Evolutionary conservation across 2,113 vertebrate genomes (phyloP), one percentile per base, ranked within the genome.

Genomic region (Otolemur garnettii): DNA sequence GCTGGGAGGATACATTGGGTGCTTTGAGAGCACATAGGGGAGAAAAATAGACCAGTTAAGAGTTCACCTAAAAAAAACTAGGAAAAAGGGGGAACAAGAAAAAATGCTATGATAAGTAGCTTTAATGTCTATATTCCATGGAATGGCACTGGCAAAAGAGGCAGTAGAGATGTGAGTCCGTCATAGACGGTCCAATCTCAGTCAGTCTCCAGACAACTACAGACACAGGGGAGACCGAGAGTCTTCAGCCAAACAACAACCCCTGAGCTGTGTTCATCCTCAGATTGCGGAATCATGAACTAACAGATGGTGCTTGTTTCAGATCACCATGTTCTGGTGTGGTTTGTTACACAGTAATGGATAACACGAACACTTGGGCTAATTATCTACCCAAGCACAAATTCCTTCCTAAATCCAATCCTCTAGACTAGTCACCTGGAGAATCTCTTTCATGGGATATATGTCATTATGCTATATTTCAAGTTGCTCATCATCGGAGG

Each of bases 281-380:
- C 26, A 19, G 38, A 45, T 19, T 91, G 55, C 33, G 83, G 87
- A 68, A 80, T 68, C 28, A 21, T 0, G 28, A 24, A 15, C 59
- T 30, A 62, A 68, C 28, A 90, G n/a, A 33, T 35, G 28, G 66
- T 7, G 14, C 18, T n/a, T 50, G 24, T 66, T 82, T 93, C 78
- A 45, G 4, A 86, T 71, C 26, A 15, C n/a, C 22, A 0, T 66
- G 59, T 79, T 84, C 64, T 4, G 2, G 9, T 42, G 42, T 60
- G 14, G 35, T 42, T 78, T 96, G 35, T 57, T 89, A 83, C 45
- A 94, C 22, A 75, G 64, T 50, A 83, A 57, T 45, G 30, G 50
- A 10, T 57, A 94, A 81, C 11, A 59, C 13, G 77, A 68, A 78
- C 17, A 87, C 33, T 8, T 35, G 11, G 53, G 82, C 91, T 74